Percentiles rank a stretch among this genome's conserved stretches.
These are phyloP conservation scores for Bemisia tabaci DNA, from an alignment of 1,140 invertebrate species.

Conservation along the genomic window DNA sequence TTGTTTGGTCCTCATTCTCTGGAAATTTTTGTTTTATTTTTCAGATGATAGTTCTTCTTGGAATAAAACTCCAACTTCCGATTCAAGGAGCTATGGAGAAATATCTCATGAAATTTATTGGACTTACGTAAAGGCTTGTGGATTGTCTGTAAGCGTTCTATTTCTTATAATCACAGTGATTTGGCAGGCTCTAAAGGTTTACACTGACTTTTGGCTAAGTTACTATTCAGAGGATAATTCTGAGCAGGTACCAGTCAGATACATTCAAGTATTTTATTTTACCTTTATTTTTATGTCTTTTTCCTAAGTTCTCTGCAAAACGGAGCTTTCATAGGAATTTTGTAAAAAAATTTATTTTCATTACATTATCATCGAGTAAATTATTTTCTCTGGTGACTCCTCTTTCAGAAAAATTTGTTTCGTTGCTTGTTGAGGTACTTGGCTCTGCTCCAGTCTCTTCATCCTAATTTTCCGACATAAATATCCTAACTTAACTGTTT, in stretches of 20 bases:
- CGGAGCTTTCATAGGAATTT: too few relatives aligned
- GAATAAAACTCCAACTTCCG: constrained; percentile 24
- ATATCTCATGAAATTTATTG: constrained; percentile 45
- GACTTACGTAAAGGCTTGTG: constrained; percentile 47
- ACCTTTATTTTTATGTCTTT: too few relatives aligned
- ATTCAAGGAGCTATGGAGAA: constrained; percentile 45
- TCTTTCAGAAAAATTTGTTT: too few relatives aligned
- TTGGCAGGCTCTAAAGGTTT: constrained; percentile 42
- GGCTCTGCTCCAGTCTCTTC: too few relatives aligned
- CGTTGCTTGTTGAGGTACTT: too few relatives aligned
- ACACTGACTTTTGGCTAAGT: constrained; percentile 47
- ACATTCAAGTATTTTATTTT: too few relatives aligned
- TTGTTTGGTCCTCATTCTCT: not conserved
- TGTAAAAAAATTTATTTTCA: too few relatives aligned
- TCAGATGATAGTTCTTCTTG: not conserved
- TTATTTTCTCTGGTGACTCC: too few relatives aligned
- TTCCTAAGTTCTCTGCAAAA: too few relatives aligned
- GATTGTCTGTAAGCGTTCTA: constrained; percentile 35
- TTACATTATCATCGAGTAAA: too few relatives aligned
- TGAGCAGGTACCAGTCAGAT: constrained; percentile 2
- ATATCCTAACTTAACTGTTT: too few relatives aligned
- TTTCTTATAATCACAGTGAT: constrained; percentile 41
- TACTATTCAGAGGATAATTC: constrained; percentile 35
- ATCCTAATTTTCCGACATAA: too few relatives aligned
- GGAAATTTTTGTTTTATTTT: not conserved